phyloP scores from a whole-genome alignment of 1,140 invertebrate genomes.

The Laodelphax striatellus region DNA sequence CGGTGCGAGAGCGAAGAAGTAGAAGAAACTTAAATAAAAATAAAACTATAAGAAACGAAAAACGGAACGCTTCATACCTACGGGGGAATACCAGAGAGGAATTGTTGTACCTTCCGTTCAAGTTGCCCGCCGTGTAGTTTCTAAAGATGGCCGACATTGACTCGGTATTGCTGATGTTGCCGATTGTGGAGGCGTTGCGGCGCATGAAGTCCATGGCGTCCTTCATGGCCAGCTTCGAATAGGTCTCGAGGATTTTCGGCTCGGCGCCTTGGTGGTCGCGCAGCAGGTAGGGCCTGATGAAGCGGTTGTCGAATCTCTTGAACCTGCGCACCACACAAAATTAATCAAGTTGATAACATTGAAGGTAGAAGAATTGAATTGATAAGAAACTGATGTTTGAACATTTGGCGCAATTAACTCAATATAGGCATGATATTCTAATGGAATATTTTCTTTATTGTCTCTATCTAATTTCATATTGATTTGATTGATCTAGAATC shows the following conservation, averaged over 20 bases:
- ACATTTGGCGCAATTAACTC: no score
- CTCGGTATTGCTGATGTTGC: conserved; percentile 70
- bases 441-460: no score
- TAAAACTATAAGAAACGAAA: conserved; percentile 2
- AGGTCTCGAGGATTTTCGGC: conserved; percentile 89
- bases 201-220: conserved; percentile 87
- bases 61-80: neutral
- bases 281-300: conserved; percentile 77
- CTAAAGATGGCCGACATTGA: conserved; percentile 83
- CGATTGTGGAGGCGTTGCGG: conserved; percentile 69
- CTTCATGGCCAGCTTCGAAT: conserved; percentile 83
- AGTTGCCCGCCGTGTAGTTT: conserved; percentile 69
- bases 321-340: conserved; percentile 46
- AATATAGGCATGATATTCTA: no score
- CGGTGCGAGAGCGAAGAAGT: no score
- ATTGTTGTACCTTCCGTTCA: conserved; percentile 59
- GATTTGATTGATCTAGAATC: no score
- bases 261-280: conserved; percentile 75
- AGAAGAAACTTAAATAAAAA: neutral
- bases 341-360: no score
- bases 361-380: no score
- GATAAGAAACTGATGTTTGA: no score
- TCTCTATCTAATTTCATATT: no score
- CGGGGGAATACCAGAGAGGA: neutral
- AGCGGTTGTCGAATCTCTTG: conserved; percentile 88